Conservation (phyloP, 2,113 vertebrate species). For the Pedetes capensis region DNA sequence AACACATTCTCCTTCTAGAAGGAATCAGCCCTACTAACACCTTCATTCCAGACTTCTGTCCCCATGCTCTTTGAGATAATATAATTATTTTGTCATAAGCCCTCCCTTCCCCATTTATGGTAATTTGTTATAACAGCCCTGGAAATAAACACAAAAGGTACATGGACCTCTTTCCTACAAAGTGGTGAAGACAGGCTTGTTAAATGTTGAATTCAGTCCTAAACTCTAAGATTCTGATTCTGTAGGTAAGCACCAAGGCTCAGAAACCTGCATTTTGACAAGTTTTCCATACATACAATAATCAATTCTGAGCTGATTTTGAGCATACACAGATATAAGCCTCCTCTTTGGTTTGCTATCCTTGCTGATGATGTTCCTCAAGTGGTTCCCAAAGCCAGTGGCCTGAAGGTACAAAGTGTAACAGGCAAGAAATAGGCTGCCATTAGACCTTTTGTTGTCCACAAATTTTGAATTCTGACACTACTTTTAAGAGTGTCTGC, state of each 20-base stretch:
- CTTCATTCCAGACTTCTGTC: background rate
- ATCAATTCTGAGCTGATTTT: background rate
- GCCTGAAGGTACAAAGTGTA: background rate
- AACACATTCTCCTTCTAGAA: background rate
- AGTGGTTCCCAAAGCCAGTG: background rate
- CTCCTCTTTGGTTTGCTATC: conserved; percentile 1
- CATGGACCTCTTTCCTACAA: background rate
- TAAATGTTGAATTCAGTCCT: background rate
- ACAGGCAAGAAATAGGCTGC: background rate
- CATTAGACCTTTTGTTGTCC: background rate
- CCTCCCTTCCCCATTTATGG: background rate
- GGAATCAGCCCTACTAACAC: background rate
- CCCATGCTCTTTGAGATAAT: background rate
- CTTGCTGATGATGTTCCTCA: background rate
- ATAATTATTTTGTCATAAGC: background rate
- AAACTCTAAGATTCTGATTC: background rate
- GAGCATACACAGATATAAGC: background rate
- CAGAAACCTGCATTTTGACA: background rate
- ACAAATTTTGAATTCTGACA: conserved; percentile 24
- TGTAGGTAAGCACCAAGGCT: background rate
- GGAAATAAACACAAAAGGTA: background rate
- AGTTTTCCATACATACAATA: background rate
- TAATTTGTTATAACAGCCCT: background rate
- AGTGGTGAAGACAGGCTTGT: background rate
- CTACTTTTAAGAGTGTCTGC: background rate